phyloP scores from a whole-genome alignment of 2,113 vertebrate genomes.

The Uropsilus gracilis region DNA sequence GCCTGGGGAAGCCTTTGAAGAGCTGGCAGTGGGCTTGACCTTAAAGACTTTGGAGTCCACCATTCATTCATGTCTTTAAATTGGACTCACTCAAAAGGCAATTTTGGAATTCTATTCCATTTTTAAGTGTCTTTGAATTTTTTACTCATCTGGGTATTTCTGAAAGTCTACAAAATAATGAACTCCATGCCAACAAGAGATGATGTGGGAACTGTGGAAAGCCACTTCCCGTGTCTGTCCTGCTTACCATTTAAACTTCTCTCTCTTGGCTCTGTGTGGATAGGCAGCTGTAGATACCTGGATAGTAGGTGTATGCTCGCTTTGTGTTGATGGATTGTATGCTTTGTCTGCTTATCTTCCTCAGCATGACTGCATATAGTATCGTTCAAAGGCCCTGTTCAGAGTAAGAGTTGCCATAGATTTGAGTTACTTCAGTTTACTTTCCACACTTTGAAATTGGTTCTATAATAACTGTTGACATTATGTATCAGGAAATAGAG shows the following conservation, averaged over 20 bases:
- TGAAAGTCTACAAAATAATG: neutral
- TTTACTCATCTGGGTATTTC: conserved; percentile 16
- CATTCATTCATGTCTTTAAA: conserved; percentile 30
- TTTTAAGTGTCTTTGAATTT: neutral
- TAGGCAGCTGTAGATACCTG: neutral
- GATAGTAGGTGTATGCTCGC: neutral
- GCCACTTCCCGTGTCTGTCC: neutral
- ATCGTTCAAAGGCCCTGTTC: neutral
- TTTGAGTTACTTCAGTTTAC: neutral
- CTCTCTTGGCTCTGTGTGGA: neutral
- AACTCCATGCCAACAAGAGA: neutral
- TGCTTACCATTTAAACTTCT: neutral
- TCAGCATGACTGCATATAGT: neutral
- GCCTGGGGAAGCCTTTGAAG: neutral
- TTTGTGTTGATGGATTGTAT: neutral
- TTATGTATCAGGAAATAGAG: neutral
- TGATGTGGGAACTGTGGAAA: neutral
- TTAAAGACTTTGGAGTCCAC: neutral
- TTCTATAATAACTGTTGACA: conserved; percentile 27
- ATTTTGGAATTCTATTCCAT: neutral
- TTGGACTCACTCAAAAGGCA: neutral
- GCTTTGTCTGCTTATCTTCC: neutral
- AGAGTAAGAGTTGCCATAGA: neutral
- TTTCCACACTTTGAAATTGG: neutral
- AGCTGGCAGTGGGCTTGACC: neutral